phyloP scores from a whole-genome alignment of 2,888 invertebrate genomes.

The Leptinotarsa juncta region DNA sequence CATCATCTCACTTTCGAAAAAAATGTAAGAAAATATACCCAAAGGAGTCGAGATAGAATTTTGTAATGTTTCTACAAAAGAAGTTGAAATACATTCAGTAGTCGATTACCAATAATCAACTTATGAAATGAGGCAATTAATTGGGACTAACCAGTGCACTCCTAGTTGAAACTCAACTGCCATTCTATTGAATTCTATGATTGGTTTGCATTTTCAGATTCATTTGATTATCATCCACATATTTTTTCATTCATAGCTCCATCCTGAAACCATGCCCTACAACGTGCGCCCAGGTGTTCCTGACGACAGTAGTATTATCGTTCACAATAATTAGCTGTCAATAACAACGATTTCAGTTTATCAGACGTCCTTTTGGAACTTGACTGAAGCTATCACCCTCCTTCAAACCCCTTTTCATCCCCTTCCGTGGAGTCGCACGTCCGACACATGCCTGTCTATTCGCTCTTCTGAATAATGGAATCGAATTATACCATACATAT shows the following conservation, averaged over 20 bases:
- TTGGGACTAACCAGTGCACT: too few species aligned
- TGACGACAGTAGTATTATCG: conserved; percentile 56
- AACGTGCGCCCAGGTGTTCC: conserved; percentile 47
- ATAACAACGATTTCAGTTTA: conserved; percentile 53
- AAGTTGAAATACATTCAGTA: too few species aligned
- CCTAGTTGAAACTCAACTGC: too few species aligned
- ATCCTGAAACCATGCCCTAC: background rate
- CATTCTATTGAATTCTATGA: too few species aligned
- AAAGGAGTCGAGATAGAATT: too few species aligned
- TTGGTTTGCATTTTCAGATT: too few species aligned
- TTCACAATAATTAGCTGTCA: conserved; percentile 60
- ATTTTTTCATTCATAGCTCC: background rate
- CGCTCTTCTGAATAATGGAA: conserved; percentile 49
- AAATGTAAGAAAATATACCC: too few species aligned
- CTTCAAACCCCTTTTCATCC: conserved; percentile 43
- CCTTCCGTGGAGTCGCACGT: conserved; percentile 37
- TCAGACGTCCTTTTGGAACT: conserved; percentile 45
- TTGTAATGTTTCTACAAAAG: too few species aligned
- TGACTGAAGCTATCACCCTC: conserved; percentile 45
- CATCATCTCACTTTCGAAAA: too few species aligned
- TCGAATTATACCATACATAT: conserved; percentile 51
- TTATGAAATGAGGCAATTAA: too few species aligned
- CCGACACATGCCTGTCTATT: conserved; percentile 52
- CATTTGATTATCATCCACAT: background rate
- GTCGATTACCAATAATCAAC: too few species aligned